Percentiles rank a stretch among this genome's conserved stretches.
Evolutionary conservation across 1,140 invertebrate species (phyloP).

Genomic region (Bombus waltoni): DNA sequence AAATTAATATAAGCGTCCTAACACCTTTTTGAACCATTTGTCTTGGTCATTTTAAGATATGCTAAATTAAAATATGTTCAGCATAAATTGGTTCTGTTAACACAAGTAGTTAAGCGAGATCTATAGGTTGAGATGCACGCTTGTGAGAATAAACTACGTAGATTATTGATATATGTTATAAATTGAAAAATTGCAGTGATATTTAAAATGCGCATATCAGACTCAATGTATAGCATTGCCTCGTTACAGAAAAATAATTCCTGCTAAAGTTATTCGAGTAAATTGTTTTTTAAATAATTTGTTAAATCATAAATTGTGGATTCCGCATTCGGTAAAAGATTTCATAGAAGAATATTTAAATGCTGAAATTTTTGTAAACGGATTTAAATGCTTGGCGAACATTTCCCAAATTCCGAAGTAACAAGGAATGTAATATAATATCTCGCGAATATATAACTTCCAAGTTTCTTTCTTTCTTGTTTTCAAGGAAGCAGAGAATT

Average conservation of each 20-base stretch:
- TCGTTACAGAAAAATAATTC: too few species aligned
- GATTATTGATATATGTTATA: too few species aligned
- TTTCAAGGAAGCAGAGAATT: too few species aligned
- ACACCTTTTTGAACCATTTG: neutral
- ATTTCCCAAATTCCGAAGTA: neutral
- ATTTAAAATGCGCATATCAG: too few species aligned
- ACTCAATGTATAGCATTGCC: neutral
- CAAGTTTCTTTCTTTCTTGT: neutral
- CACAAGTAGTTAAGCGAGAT: neutral
- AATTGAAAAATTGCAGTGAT: neutral
- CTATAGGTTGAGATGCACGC: neutral
- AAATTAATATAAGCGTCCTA: neutral
- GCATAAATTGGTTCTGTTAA: neutral
- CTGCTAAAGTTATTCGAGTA: too few species aligned
- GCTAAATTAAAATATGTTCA: neutral
- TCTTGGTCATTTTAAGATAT: neutral
- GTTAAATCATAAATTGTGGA: neutral
- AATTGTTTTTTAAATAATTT: neutral
- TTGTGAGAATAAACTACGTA: neutral
- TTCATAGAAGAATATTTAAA: neutral
- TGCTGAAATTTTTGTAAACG: neutral
- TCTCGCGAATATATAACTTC: neutral
- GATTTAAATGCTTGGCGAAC: neutral
- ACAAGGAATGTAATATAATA: neutral
- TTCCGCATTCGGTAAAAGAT: neutral